Conservation (phyloP, 2,888 invertebrate genomes). For the Parasteatoda lunata region DNA sequence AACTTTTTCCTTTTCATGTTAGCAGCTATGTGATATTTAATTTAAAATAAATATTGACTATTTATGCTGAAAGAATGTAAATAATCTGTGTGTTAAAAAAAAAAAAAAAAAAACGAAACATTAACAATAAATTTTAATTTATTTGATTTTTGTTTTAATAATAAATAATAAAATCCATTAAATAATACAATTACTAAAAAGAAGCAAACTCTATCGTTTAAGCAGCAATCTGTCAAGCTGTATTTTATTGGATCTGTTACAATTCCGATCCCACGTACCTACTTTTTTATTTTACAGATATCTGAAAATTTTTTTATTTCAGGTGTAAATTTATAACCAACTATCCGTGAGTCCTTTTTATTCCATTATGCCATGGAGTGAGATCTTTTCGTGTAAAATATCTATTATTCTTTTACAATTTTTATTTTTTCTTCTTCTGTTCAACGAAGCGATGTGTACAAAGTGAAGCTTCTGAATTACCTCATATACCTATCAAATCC, state of each 20-base stretch:
- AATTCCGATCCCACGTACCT: too few species aligned
- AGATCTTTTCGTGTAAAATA: not conserved
- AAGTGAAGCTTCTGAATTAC: constrained; percentile 15
- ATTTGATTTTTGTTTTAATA: too few species aligned
- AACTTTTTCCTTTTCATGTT: too few species aligned
- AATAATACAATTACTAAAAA: too few species aligned
- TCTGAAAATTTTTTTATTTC: too few species aligned
- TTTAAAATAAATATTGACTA: not conserved
- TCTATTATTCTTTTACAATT: not conserved
- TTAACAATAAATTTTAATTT: too few species aligned
- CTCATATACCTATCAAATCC: constrained; percentile 19
- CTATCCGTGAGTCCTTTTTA: not conserved
- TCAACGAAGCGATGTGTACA: not conserved
- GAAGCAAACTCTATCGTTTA: too few species aligned
- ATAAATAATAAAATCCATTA: too few species aligned
- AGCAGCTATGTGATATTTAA: too few species aligned
- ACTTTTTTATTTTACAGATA: too few species aligned
- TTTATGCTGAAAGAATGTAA: not conserved
- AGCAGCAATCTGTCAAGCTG: too few species aligned
- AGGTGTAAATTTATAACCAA: not conserved
- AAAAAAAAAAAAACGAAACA: not conserved
- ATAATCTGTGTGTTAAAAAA: not conserved
- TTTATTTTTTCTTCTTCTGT: not conserved
- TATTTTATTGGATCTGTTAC: too few species aligned
- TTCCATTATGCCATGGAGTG: not conserved